These are phyloP conservation scores for Actinia equina DNA, from an alignment of 64 coral and sea anemone species.

Conservation along the genomic window DNA sequence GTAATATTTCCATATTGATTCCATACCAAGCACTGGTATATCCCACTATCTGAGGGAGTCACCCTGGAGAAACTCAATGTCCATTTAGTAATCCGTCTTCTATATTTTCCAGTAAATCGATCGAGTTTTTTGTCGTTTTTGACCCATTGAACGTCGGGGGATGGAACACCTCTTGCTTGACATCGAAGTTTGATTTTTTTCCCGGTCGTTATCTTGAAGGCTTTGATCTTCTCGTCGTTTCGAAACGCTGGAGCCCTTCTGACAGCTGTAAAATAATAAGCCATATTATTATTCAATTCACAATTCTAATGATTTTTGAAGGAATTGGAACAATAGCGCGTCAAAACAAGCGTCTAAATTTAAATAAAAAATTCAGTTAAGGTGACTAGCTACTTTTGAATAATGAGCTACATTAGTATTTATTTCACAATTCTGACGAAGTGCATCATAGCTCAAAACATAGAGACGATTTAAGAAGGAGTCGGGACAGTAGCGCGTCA, in stretches of 20 bases:
- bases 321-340: too few species aligned
- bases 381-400: too few species aligned
- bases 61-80: conserved; percentile 17
- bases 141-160: conserved; percentile 13
- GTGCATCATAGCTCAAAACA: too few species aligned
- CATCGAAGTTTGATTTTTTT: conserved; percentile 37
- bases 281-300: too few species aligned
- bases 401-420: background rate
- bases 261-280: background rate
- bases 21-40: conserved; percentile 26
- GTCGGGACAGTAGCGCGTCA: too few species aligned
- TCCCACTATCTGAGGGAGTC: conserved; percentile 7
- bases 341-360: too few species aligned
- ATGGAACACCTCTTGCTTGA: background rate
- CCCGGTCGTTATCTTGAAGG: background rate
- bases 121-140: conserved; percentile 3
- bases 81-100: conserved; percentile 7
- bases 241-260: background rate
- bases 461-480: too few species aligned
- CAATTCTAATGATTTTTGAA: too few species aligned
- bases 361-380: too few species aligned
- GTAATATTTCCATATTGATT: conserved; percentile 32
- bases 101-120: background rate
- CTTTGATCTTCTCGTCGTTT: background rate
- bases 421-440: too few species aligned